phyloP scores from a whole-genome alignment of 2,113 vertebrate genomes.

The Amazona vittata region DNA sequence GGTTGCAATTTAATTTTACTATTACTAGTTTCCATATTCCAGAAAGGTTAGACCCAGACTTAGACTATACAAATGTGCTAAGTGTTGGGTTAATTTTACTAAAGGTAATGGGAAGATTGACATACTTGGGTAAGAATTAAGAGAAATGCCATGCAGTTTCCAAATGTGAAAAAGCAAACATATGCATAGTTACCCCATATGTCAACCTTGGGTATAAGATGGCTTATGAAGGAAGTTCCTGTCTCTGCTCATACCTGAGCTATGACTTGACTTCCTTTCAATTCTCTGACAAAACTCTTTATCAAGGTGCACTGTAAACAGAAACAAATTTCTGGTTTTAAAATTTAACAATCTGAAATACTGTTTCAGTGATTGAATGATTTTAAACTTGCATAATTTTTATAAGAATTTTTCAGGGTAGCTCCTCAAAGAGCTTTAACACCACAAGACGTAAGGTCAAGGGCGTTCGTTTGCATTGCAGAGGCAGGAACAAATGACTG shows the following conservation, averaged over 20 bases:
- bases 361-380: not conserved
- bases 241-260: not conserved
- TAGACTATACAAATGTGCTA: not conserved
- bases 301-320: not conserved
- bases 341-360: not conserved
- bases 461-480: not conserved
- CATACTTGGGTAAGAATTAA: not conserved
- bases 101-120: not conserved
- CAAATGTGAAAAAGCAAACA: not conserved
- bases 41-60: not conserved
- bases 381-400: not conserved
- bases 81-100: not conserved
- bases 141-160: not conserved
- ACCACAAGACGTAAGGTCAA: not conserved
- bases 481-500: not conserved
- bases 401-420: not conserved
- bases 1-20: not conserved
- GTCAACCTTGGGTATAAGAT: not conserved
- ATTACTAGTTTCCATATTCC: not conserved
- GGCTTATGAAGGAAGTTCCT: not conserved
- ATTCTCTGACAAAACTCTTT: not conserved
- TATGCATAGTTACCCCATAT: fast-evolving
- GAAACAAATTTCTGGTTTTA: not conserved
- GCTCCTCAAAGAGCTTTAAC: not conserved
- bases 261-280: not conserved